A percentile compares a stretch with the other conserved stretches of the same genome.
These are phyloP conservation scores for Melanotaenia duboulayi DNA, from an alignment of 2,113 vertebrate species.

Conservation along the genomic window DNA sequence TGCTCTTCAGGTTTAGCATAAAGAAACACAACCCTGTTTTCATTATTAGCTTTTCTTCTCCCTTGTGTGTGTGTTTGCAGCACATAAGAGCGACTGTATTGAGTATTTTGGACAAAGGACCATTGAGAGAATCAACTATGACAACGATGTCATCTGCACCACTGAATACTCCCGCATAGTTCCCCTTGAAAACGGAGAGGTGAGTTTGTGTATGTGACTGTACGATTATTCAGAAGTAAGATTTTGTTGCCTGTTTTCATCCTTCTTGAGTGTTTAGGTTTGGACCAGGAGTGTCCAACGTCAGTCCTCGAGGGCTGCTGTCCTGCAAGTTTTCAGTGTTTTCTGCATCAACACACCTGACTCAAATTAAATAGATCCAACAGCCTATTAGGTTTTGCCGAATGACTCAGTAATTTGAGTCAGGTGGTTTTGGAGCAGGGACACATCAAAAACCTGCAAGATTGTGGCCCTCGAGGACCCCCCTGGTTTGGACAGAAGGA, in stretches of 20 bases:
- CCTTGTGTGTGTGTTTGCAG: constrained; percentile 70
- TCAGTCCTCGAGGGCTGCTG: too few species aligned
- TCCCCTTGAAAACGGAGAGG: constrained; percentile 96
- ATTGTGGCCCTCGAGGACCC: too few species aligned
- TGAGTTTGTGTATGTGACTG: constrained; percentile 46
- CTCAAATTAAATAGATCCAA: too few species aligned
- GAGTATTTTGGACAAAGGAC: constrained; percentile 91
- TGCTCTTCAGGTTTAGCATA: neutral
- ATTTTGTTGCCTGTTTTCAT: neutral
- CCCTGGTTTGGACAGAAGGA: too few species aligned
- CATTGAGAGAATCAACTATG: constrained; percentile 87
- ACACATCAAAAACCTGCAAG: too few species aligned
- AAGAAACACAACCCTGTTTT: neutral
- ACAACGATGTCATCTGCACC: constrained; percentile 89
- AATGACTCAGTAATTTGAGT: too few species aligned
- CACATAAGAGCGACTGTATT: constrained; percentile 94
- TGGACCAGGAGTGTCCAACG: too few species aligned
- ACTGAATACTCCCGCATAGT: constrained; percentile 95
- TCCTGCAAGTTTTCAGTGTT: too few species aligned
- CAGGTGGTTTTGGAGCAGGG: too few species aligned
- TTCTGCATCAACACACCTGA: too few species aligned
- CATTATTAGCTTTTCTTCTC: constrained; percentile 1
- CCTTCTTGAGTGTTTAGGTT: neutral
- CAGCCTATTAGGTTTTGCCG: too few species aligned
- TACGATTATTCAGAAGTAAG: neutral